These are phyloP conservation scores for Campoplex capitator DNA, from an alignment of 2,888 invertebrate genomes.

Conservation along the genomic window DNA sequence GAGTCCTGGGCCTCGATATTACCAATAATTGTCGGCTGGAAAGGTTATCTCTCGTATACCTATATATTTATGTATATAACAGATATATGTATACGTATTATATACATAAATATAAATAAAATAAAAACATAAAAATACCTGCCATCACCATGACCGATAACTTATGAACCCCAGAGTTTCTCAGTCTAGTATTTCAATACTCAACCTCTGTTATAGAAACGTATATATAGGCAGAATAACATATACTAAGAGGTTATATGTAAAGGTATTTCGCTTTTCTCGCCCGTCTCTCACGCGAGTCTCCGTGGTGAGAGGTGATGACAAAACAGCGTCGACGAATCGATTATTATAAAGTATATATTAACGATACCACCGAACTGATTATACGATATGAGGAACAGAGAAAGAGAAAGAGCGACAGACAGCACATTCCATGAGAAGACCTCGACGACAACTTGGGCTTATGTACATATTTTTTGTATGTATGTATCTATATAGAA, in stretches of 20 bases:
- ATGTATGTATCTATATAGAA: constrained; percentile 11
- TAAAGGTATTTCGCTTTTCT: constrained; percentile 45
- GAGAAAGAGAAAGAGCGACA: neutral
- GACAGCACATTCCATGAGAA: constrained; percentile 42
- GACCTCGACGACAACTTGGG: constrained; percentile 16
- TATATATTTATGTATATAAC: constrained; percentile 56
- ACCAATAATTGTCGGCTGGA: constrained; percentile 84
- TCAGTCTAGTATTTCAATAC: constrained; percentile 49
- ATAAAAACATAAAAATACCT: constrained; percentile 40
- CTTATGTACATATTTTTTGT: constrained; percentile 8
- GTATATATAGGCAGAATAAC: constrained; percentile 27
- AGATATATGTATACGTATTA: constrained; percentile 22
- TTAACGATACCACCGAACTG: constrained; percentile 49
- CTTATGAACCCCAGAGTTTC: constrained; percentile 76
- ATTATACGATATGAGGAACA: constrained; percentile 46
- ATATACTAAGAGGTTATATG: constrained; percentile 44
- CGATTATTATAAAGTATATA: constrained; percentile 57
- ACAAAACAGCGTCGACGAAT: constrained; percentile 60
- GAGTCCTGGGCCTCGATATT: constrained; percentile 80
- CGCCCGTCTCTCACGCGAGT: constrained; percentile 44
- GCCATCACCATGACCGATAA: constrained; percentile 75
- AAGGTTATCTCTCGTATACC: constrained; percentile 80
- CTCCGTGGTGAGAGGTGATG: constrained; percentile 34
- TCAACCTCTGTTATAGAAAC: constrained; percentile 42
- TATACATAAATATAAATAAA: neutral